Conservation (phyloP, 2,888 invertebrate species). For the Meandrusa payeni region DNA sequence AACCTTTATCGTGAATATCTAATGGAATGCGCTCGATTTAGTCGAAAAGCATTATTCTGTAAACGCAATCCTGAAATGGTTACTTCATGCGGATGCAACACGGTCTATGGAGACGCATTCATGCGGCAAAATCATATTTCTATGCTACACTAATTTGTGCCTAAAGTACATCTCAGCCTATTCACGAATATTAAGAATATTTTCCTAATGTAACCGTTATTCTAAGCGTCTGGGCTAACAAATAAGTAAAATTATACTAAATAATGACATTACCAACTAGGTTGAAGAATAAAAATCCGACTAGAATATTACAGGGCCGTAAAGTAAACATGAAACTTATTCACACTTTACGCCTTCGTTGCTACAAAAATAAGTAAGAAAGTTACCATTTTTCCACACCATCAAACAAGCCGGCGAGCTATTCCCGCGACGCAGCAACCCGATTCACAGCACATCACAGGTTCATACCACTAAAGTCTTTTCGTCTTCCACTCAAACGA, state of each 20-base stretch:
- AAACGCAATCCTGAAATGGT: conserved; percentile 15
- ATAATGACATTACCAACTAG: not conserved
- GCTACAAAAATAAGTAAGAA: conserved; percentile 42
- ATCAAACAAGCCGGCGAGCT: conserved; percentile 50
- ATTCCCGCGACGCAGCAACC: conserved; percentile 40
- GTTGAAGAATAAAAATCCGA: not conserved
- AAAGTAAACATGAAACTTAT: conserved; percentile 31
- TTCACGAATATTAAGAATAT: conserved; percentile 7
- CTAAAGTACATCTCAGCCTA: conserved; percentile 31
- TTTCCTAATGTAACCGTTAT: no score
- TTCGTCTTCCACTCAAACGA: conserved; percentile 35
- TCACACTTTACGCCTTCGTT: conserved; percentile 41
- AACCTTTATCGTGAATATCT: no score
- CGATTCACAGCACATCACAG: conserved; percentile 59
- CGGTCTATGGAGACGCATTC: conserved; percentile 31
- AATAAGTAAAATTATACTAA: no score
- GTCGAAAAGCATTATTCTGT: conserved; percentile 12
- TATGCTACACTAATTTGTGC: conserved; percentile 32
- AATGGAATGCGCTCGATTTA: no score
- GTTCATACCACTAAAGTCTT: conserved; percentile 46
- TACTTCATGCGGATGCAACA: conserved; percentile 26
- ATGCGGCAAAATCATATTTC: conserved; percentile 38
- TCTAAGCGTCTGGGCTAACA: no score
- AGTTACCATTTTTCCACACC: conserved; percentile 72
- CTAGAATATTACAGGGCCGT: conserved; percentile 2